These are phyloP conservation scores for Drusus annulatus DNA, from an alignment of 1,140 invertebrate species.

Conservation along the genomic window DNA sequence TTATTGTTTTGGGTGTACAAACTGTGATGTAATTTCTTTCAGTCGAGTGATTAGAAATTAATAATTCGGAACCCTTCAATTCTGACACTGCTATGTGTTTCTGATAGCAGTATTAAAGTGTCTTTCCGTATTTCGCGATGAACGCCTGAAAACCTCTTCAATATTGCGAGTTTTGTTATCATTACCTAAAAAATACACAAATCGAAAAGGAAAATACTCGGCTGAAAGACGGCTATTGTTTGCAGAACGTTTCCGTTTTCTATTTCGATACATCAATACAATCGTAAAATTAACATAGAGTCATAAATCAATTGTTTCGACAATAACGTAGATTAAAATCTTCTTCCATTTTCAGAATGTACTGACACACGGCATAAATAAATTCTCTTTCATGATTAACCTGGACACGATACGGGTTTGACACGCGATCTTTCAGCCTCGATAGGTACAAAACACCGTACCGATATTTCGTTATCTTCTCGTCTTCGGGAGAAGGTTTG, in stretches of 20 bases:
- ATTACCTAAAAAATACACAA: too few species aligned
- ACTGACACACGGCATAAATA: conserved; percentile 16
- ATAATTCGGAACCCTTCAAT: too few species aligned
- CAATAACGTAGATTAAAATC: conserved; percentile 15
- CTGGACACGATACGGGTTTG: neutral
- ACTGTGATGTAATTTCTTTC: too few species aligned
- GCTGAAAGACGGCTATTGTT: too few species aligned
- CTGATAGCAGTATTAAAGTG: too few species aligned
- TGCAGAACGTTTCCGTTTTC: conserved; percentile 14
- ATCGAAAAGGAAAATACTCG: too few species aligned
- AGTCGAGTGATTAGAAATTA: too few species aligned
- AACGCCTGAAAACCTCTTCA: too few species aligned
- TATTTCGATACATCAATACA: conserved; percentile 18
- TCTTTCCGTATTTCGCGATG: too few species aligned
- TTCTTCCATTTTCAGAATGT: neutral
- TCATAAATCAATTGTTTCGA: conserved; percentile 20
- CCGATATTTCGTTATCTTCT: neutral
- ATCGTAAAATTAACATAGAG: neutral
- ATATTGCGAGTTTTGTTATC: too few species aligned
- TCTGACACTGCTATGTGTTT: too few species aligned
- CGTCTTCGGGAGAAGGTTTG: neutral
- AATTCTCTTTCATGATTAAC: conserved; percentile 7
- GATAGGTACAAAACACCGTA: neutral
- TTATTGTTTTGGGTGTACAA: too few species aligned
- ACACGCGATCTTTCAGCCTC: neutral